These are phyloP conservation scores for Hydrozoanthus gracilis DNA, from an alignment of 92 coral and sea anemone genomes.

Conservation along the genomic window DNA sequence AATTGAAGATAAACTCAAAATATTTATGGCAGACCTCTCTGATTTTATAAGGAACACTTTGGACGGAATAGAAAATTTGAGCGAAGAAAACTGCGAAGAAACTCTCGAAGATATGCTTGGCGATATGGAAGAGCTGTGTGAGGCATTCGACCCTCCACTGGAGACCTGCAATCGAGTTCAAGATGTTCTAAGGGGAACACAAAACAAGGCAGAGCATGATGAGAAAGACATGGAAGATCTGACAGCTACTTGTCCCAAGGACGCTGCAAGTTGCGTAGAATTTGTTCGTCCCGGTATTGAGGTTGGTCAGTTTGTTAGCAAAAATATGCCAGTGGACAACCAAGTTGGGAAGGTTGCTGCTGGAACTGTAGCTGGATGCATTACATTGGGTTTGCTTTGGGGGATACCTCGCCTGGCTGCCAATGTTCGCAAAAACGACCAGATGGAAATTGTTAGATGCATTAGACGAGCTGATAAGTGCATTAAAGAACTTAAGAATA, in stretches of 20 bases:
- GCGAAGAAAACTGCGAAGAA: constrained; percentile 17
- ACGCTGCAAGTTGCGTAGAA: neutral
- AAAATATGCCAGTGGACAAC: neutral
- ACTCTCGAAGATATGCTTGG: neutral
- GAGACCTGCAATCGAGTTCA: neutral
- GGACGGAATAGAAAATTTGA: constrained; percentile 1
- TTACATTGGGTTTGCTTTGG: neutral
- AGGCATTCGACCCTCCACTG: neutral
- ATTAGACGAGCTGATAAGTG: neutral
- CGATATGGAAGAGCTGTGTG: neutral
- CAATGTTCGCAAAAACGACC: too few species aligned
- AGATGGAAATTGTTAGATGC: neutral
- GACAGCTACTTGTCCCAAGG: neutral
- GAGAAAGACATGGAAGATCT: neutral
- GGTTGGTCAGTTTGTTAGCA: neutral
- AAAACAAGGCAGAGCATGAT: neutral
- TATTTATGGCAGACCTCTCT: neutral
- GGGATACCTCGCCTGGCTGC: neutral
- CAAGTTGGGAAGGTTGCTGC: neutral
- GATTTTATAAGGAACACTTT: constrained; percentile 5
- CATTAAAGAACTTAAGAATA: neutral
- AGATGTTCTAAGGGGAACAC: neutral
- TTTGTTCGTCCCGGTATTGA: neutral
- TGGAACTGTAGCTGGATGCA: neutral
- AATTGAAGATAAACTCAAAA: neutral